phyloP scores from a whole-genome alignment of 2,888 invertebrate genomes.

The Escarpia spicata region DNA sequence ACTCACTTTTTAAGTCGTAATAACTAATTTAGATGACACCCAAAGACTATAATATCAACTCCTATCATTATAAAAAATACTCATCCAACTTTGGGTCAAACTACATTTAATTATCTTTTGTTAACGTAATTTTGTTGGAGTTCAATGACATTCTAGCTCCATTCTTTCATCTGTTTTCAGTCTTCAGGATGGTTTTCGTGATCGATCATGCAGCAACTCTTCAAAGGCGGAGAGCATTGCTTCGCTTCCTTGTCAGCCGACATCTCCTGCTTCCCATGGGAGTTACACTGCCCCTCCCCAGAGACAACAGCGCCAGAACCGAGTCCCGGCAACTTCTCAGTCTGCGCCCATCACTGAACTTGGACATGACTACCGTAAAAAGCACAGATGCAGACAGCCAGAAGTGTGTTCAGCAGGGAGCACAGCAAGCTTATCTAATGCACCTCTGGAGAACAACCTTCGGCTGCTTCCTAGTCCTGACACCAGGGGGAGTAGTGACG shows the following conservation, averaged over 20 bases:
- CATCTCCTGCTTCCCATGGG: not conserved
- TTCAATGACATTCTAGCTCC: not conserved
- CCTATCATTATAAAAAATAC: not conserved
- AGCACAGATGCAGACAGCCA: not conserved
- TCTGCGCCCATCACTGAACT: not conserved
- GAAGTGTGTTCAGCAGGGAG: not conserved
- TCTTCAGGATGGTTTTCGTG: slow-evolving; percentile 13
- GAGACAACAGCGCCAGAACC: not conserved
- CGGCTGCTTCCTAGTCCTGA: not conserved
- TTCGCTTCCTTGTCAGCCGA: not conserved
- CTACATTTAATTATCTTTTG: not conserved
- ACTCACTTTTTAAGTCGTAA: no score
- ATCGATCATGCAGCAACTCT: not conserved
- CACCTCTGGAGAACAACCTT: not conserved
- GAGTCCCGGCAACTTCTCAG: not conserved
- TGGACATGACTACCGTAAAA: not conserved
- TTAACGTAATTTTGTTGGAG: not conserved
- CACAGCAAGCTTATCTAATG: not conserved
- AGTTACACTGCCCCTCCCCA: not conserved
- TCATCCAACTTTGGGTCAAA: not conserved
- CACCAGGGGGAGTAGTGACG: not conserved
- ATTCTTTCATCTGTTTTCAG: not conserved
- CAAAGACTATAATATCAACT: not conserved
- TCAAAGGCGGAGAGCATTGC: not conserved
- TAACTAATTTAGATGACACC: no score